Evolutionary conservation across 2,113 vertebrate genomes (phyloP).

Genomic region (Nothoprocta pentlandii): DNA sequence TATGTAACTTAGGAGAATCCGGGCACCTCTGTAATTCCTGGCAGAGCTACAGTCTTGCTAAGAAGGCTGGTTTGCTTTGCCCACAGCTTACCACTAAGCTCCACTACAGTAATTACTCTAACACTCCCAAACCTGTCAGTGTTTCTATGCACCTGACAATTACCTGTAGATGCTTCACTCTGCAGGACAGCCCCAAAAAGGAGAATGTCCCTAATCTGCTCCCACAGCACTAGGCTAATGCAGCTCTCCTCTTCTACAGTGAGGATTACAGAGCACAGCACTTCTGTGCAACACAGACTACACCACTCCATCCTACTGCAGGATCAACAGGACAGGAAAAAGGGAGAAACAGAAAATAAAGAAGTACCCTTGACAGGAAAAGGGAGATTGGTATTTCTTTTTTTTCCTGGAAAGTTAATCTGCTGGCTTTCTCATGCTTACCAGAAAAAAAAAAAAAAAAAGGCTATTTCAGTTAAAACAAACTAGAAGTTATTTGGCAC

Average conservation of each 20-base stretch:
- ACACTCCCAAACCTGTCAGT: background rate
- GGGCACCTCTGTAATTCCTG: background rate
- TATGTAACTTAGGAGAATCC: background rate
- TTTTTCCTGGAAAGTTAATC: background rate
- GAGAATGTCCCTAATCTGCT: background rate
- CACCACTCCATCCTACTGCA: background rate
- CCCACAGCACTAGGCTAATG: background rate
- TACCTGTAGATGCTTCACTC: background rate
- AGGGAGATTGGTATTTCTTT: background rate
- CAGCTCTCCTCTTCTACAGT: background rate
- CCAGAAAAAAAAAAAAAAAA: background rate
- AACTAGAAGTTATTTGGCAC: background rate
- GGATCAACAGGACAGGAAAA: background rate
- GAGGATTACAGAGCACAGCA: background rate
- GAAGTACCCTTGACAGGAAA: background rate
- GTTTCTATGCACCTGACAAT: background rate
- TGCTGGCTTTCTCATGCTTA: background rate
- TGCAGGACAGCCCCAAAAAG: background rate
- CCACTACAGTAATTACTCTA: background rate
- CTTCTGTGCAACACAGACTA: background rate
- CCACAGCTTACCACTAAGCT: background rate
- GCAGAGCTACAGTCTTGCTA: rapidly evolving
- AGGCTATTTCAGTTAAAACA: background rate
- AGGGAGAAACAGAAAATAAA: background rate
- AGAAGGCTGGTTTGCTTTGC: background rate